Evolutionary conservation across 2,797 vertebrate genomes (phyloP).

Genomic region (Parauchenoglanis punctatus): DNA sequence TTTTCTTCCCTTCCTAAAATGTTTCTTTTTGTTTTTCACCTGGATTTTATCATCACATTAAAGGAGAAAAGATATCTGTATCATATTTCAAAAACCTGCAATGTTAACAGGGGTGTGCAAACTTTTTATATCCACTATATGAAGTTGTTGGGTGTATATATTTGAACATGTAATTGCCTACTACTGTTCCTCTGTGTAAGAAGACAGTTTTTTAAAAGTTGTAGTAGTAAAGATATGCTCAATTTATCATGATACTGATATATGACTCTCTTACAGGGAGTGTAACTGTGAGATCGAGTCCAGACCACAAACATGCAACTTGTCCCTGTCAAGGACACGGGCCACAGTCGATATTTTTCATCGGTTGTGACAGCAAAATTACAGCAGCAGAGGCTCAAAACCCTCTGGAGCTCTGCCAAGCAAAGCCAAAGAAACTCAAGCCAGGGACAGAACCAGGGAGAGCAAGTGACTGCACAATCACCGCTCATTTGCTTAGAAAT

Average conservation of each 20-base stretch:
- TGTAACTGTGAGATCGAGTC: neutral
- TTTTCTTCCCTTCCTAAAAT: neutral
- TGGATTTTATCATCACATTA: neutral
- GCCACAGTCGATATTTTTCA: constrained; percentile 42
- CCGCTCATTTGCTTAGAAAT: neutral
- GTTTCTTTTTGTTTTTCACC: neutral
- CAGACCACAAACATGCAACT: constrained; percentile 15
- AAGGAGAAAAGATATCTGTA: neutral
- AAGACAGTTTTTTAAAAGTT: neutral
- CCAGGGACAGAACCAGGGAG: neutral
- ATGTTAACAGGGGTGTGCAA: neutral
- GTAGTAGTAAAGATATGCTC: too few relatives aligned
- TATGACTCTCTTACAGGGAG: neutral
- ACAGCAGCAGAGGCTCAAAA: constrained; percentile 22
- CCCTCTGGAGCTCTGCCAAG: constrained; percentile 7
- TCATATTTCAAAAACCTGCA: neutral
- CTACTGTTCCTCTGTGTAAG: neutral
- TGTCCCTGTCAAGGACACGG: constrained; percentile 41
- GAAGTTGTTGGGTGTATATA: neutral
- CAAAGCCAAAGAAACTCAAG: constrained; percentile 8
- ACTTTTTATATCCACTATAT: neutral
- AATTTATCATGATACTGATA: neutral
- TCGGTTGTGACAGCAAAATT: constrained; percentile 28
- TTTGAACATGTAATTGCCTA: neutral
- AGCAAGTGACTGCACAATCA: neutral